These are phyloP conservation scores for Actinia tenebrosa DNA, from an alignment of 64 coral and sea anemone genomes.

Conservation along the genomic window DNA sequence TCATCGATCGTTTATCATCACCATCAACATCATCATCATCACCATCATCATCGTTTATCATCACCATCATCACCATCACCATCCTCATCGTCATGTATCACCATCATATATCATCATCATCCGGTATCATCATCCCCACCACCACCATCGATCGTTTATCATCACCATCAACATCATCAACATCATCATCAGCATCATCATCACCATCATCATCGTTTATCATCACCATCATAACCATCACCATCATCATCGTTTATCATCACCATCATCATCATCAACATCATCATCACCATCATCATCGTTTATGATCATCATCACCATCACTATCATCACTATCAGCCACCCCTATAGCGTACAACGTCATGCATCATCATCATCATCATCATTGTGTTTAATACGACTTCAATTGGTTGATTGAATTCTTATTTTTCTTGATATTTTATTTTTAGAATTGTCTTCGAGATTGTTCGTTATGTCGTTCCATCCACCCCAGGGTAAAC, in stretches of 20 bases:
- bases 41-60: neutral
- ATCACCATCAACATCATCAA: neutral
- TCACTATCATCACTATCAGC: neutral
- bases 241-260: neutral
- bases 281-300: neutral
- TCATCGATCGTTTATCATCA: neutral
- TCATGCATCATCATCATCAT: neutral
- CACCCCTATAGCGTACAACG: neutral
- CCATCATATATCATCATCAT: too few relatives aligned
- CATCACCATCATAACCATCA: neutral
- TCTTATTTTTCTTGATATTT: neutral
- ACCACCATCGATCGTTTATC: neutral
- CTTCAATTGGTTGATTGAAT: neutral
- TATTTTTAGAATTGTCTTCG: neutral
- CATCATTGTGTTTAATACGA: neutral
- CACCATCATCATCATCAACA: neutral
- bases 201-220: neutral
- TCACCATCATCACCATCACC: neutral
- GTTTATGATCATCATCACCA: neutral
- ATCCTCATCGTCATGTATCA: neutral
- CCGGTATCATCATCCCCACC: neutral
- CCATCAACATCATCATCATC: too few relatives aligned
- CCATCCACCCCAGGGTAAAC: neutral
- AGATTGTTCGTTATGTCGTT: slow-evolving; percentile 6
- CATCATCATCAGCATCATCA: neutral